Evolutionary conservation across 2,888 invertebrate species (phyloP), one percentile per base, ranked within the genome.

Genomic region (Drosophila crucigera): DNA sequence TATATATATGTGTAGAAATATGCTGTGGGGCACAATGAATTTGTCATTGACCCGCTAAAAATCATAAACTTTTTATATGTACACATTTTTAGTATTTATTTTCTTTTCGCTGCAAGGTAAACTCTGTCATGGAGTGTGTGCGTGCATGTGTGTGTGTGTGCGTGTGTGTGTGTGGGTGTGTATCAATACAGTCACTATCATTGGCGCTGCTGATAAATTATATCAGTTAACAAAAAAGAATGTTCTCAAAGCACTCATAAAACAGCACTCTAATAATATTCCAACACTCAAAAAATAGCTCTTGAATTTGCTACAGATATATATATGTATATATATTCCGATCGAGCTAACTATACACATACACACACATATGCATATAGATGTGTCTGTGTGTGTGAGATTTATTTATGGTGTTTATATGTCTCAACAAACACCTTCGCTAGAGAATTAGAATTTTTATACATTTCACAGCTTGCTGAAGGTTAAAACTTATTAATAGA

Each of bases 401-500:
- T 39, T 69, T 74, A 78, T 78, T 82, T 78, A 82, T 78, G 73
- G 47, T 68, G 73, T 68, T 78, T 68, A 72, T 68, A 68, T 68
- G 71, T 68, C 65, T 73, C 79, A 79, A 79, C 73, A 47, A 86
- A 86, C 85, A 85, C 91, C 90, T 85, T 90, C 84, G 89, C 58
- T 74, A 65, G 64, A 73, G 66, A 71, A 80, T 76, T 70, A 68
- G 66, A 71, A 80, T 76, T 70, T 76, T 67, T 63, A 68, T 70
- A 80, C 54, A 81, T 81, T 83, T 80, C 84, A 62, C 80, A 80
- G 74, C 87, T 39, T 69, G 78, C 67, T 91, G 86, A 87, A 87
- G 86, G 86, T 87, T 90, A 89, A 89, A 87, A 76, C 78, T 80
- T 87, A 87, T 89, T 87, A 89, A 87, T 87, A 87, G 86, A 87